Evolutionary conservation across 2,797 vertebrate genomes (phyloP).

Genomic region (Acipenser oxyrinchus): DNA sequence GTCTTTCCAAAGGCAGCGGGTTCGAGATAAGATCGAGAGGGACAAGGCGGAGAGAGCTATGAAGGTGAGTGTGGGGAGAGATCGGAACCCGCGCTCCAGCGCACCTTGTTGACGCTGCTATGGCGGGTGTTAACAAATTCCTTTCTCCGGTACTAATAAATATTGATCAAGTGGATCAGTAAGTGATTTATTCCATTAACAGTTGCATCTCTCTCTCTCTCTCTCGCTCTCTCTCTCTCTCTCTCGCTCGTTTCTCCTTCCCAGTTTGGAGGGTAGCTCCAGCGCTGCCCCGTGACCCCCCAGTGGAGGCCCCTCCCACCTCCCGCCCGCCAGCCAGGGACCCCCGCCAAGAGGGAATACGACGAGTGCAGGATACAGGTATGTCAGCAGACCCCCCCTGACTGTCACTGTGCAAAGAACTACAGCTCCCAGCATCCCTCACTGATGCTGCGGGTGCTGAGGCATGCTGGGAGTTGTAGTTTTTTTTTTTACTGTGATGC

Average conservation of each 20-base stretch:
- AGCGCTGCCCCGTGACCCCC: slow-evolving; percentile 38
- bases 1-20: slow-evolving; percentile 66
- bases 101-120: neutral
- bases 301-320: slow-evolving; percentile 45
- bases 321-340: slow-evolving; percentile 69
- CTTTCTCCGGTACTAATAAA: too few relatives aligned
- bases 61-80: slow-evolving; percentile 55
- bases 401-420: neutral
- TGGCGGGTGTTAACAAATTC: neutral
- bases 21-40: slow-evolving; percentile 85
- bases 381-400: neutral
- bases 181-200: too few relatives aligned
- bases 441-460: neutral
- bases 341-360: slow-evolving; percentile 81
- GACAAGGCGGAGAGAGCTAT: slow-evolving; percentile 84
- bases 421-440: neutral
- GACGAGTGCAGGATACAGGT: slow-evolving; percentile 92
- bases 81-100: too few relatives aligned
- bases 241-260: slow-evolving; percentile 2
- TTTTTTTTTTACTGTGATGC: neutral
- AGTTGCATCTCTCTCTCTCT: neutral
- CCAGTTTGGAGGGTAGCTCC: slow-evolving; percentile 62
- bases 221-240: slow-evolving; percentile 1
- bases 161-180: too few relatives aligned
- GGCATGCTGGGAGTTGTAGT: neutral